Conservation (phyloP, 64 coral and sea anemone genomes). For the Actinia tenebrosa region DNA sequence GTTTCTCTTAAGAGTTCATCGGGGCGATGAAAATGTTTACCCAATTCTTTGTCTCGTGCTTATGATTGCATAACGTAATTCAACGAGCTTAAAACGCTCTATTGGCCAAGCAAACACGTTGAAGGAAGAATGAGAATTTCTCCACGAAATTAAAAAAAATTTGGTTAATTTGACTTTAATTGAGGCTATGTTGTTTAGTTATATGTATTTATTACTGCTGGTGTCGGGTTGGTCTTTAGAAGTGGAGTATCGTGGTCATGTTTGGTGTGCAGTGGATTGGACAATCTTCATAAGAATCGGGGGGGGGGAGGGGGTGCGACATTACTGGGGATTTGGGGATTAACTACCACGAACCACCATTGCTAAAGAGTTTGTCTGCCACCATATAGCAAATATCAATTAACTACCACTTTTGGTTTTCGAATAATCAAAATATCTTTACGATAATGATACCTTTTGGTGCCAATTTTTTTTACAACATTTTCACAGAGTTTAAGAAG, state of each 20-base stretch:
- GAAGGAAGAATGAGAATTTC: not conserved
- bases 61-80: conserved; percentile 21
- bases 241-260: not conserved
- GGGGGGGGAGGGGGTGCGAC: not conserved
- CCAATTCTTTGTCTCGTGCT: not conserved
- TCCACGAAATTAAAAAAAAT: not conserved
- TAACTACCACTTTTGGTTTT: not conserved
- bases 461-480: not conserved
- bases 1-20: not conserved
- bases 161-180: not conserved
- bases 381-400: too few species aligned
- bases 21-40: not conserved
- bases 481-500: not conserved
- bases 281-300: not conserved
- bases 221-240: not conserved
- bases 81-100: conserved; percentile 1
- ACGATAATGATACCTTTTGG: not conserved
- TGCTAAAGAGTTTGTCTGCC: not conserved
- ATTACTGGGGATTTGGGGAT: too few species aligned
- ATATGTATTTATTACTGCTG: not conserved
- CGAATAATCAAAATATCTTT: not conserved
- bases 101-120: not conserved
- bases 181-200: not conserved
- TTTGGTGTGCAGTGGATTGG: not conserved
- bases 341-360: not conserved